Percentiles rank a stretch among this genome's conserved stretches.
Conservation (phyloP, 2,888 invertebrate species). For the Synergus gifuensis region DNA sequence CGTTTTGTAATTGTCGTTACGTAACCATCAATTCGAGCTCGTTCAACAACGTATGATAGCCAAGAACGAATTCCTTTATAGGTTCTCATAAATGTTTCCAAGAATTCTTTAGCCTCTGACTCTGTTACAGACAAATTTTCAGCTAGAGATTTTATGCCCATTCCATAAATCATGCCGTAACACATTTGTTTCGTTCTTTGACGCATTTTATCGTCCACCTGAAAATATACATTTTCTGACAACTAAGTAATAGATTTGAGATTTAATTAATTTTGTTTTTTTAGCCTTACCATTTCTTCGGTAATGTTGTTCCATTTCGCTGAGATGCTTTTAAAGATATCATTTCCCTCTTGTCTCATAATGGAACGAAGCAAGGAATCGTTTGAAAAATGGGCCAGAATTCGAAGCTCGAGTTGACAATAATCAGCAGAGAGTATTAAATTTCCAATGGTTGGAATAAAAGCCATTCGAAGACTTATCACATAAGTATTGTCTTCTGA, state of each 20-base stretch:
- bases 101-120: constrained; percentile 88
- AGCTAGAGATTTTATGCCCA: constrained; percentile 90
- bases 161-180: constrained; percentile 98
- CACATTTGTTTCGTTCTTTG: constrained; percentile 95
- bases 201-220: constrained; percentile 88
- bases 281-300: constrained; percentile 80
- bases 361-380: constrained; percentile 85
- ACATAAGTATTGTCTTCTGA: constrained; percentile 74
- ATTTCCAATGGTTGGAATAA: constrained; percentile 81
- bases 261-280: background rate
- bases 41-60: constrained; percentile 80
- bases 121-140: constrained; percentile 89
- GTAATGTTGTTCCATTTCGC: constrained; percentile 88
- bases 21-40: constrained; percentile 86
- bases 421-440: constrained; percentile 95
- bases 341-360: constrained; percentile 82
- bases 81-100: constrained; percentile 88
- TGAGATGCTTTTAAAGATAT: constrained; percentile 92
- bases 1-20: constrained; percentile 91
- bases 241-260: constrained; percentile 33
- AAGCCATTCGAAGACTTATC: constrained; percentile 84
- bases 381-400: constrained; percentile 93
- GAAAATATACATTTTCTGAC: constrained; percentile 46
- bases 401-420: constrained; percentile 96
- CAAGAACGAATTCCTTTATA: constrained; percentile 86